Evolutionary conservation across 2,888 invertebrate species (phyloP).

Genomic region (Tineola bisselliella): DNA sequence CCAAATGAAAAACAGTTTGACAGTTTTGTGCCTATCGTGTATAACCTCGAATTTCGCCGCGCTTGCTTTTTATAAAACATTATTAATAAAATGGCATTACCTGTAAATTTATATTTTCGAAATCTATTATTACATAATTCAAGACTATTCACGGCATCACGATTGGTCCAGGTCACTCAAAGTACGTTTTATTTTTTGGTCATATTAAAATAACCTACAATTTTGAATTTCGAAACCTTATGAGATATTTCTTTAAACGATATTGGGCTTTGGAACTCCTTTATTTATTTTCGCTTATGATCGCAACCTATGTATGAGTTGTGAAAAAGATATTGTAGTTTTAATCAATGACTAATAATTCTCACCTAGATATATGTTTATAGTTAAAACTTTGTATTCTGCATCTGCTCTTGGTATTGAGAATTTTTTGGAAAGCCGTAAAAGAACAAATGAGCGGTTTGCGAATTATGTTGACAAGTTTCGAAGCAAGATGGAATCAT

Average conservation of each 20-base stretch:
- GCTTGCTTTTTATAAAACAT: not conserved
- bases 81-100: slow-evolving; percentile 29
- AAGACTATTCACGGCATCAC: slow-evolving; percentile 25
- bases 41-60: not conserved
- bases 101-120: slow-evolving; percentile 30
- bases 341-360: too few relatives aligned
- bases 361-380: slow-evolving; percentile 18
- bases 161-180: slow-evolving; percentile 21
- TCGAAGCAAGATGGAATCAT: slow-evolving; percentile 74
- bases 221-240: not conserved
- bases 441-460: slow-evolving; percentile 69
- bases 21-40: not conserved
- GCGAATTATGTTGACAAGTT: slow-evolving; percentile 72
- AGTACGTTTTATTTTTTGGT: slow-evolving; percentile 15
- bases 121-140: slow-evolving; percentile 24
- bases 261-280: too few relatives aligned
- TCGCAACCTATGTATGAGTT: too few relatives aligned
- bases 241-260: too few relatives aligned
- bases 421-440: slow-evolving; percentile 63
- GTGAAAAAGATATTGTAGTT: too few relatives aligned
- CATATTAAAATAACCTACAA: not conserved
- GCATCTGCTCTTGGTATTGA: slow-evolving; percentile 71
- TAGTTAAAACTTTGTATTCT: slow-evolving; percentile 62
- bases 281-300: too few relatives aligned
- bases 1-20: too few relatives aligned